A percentile compares a stretch with the other conserved stretches of the same genome.
Conservation (phyloP, 2,113 vertebrate genomes). For the Penelope pileata region DNA sequence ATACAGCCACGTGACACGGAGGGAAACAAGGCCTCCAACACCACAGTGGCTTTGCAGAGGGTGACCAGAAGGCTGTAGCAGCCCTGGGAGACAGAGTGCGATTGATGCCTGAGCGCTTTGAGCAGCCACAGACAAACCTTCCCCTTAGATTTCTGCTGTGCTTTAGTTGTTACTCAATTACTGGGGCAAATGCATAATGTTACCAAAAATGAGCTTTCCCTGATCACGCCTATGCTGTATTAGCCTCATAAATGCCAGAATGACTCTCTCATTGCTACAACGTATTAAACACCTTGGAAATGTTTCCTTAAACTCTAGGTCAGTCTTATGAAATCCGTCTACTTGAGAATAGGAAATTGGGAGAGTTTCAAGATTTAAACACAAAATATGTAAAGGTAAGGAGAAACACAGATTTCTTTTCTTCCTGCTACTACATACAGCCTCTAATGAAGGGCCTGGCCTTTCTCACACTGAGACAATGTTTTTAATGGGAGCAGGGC, state of each 20-base stretch:
- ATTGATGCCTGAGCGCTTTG: background rate
- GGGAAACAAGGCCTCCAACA: background rate
- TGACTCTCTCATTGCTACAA: slow-evolving; percentile 78
- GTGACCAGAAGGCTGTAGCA: background rate
- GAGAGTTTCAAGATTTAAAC: slow-evolving; percentile 92
- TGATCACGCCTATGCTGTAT: slow-evolving; percentile 64
- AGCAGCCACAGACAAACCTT: background rate
- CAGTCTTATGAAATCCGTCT: slow-evolving; percentile 98
- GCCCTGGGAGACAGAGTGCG: background rate
- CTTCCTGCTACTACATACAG: slow-evolving; percentile 59
- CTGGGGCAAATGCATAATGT: slow-evolving; percentile 39
- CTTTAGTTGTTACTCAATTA: slow-evolving; percentile 18
- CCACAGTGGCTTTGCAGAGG: background rate
- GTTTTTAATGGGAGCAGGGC: slow-evolving; percentile 34
- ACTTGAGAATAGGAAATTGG: slow-evolving; percentile 93
- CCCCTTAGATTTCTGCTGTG: slow-evolving; percentile 16
- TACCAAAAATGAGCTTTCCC: slow-evolving; percentile 52
- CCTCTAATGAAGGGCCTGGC: slow-evolving; percentile 38
- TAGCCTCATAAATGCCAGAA: slow-evolving; percentile 71
- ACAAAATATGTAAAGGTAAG: slow-evolving; percentile 95
- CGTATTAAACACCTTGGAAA: slow-evolving; percentile 77
- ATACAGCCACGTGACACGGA: background rate
- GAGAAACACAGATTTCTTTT: slow-evolving; percentile 54
- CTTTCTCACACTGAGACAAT: slow-evolving; percentile 50
- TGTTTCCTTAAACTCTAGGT: slow-evolving; percentile 81